These are phyloP conservation scores for Puntigrus tetrazona DNA, from an alignment of 2,113 vertebrate species.

Conservation along the genomic window DNA sequence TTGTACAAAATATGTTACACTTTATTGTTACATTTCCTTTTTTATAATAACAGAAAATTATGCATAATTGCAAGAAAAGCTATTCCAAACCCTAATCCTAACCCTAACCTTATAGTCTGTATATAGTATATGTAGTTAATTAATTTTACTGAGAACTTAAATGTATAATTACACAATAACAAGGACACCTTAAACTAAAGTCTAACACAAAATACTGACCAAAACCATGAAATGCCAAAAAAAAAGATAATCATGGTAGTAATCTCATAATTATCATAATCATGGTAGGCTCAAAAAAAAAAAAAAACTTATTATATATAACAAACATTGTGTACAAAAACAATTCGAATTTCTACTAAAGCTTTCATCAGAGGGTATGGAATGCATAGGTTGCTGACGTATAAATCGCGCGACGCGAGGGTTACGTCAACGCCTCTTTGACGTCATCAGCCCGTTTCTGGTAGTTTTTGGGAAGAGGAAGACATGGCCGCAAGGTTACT, in stretches of 20 bases:
- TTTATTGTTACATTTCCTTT: too few species aligned
- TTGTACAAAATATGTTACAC: neutral
- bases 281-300: too few species aligned
- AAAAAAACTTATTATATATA: too few species aligned
- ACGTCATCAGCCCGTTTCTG: slow-evolving; percentile 47
- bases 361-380: neutral
- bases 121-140: too few species aligned
- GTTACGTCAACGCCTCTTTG: neutral
- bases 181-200: too few species aligned
- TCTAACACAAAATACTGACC: neutral
- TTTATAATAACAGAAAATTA: too few species aligned
- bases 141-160: too few species aligned
- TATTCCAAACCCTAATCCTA: too few species aligned
- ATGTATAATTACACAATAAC: too few species aligned
- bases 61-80: too few species aligned
- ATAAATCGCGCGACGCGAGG: slow-evolving; percentile 12
- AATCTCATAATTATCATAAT: neutral
- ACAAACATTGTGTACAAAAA: neutral
- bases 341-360: neutral
- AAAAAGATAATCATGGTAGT: neutral
- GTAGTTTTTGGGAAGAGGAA: slow-evolving; percentile 26
- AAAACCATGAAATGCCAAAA: neutral
- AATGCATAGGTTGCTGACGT: slow-evolving; percentile 24
- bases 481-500: slow-evolving; percentile 79
- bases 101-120: too few species aligned